Conservation (phyloP, 2,113 vertebrate genomes). For the Phocoena sinus region DNA sequence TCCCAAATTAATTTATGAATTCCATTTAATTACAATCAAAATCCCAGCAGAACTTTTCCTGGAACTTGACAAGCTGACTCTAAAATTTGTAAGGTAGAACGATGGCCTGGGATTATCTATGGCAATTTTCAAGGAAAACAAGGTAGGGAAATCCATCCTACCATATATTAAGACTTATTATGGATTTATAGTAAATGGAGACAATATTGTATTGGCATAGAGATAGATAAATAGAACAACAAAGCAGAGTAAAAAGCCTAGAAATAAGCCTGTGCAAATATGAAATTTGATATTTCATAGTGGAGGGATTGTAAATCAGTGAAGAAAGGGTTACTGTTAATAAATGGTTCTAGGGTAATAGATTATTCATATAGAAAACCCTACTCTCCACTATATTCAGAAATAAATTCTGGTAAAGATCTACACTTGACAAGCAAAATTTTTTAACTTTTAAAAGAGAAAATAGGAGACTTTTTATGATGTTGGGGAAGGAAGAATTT, state of each 20-base stretch:
- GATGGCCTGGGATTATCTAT: background rate
- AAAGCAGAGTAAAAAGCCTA: background rate
- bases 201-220: background rate
- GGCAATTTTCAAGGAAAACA: background rate
- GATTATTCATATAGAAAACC: background rate
- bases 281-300: background rate
- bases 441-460: background rate
- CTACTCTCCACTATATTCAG: background rate
- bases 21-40: background rate
- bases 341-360: background rate
- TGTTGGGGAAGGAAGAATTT: background rate
- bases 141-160: background rate
- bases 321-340: background rate
- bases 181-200: background rate
- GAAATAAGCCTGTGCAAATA: background rate
- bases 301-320: background rate
- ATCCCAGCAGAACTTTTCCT: background rate
- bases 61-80: background rate
- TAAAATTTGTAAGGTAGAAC: background rate
- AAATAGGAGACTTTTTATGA: background rate
- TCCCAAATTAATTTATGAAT: conserved; percentile 8
- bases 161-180: background rate
- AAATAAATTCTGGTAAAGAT: conserved; percentile 15
- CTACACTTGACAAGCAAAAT: background rate
- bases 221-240: background rate